Conservation (phyloP, 2,113 vertebrate genomes). For the Morone saxatilis region DNA sequence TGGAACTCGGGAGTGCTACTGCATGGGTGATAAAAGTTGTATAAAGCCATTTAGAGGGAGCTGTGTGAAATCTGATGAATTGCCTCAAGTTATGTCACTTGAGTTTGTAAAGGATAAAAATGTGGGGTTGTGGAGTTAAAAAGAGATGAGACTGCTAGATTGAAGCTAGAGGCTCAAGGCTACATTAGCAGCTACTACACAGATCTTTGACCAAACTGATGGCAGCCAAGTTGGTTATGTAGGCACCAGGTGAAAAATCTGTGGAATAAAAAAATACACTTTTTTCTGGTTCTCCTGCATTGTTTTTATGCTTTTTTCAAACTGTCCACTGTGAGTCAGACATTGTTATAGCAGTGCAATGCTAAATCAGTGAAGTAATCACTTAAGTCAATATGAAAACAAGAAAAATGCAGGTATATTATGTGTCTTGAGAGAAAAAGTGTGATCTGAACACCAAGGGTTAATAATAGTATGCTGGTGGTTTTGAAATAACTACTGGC, state of each 20-base stretch:
- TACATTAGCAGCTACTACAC: neutral
- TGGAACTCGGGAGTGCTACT: no score
- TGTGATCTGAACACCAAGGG: neutral
- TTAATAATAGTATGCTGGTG: neutral
- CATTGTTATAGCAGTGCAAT: neutral
- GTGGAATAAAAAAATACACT: no score
- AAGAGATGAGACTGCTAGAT: neutral
- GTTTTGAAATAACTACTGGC: neutral
- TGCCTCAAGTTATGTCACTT: no score
- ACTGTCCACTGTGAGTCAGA: no score
- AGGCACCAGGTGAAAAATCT: neutral
- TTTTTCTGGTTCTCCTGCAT: no score
- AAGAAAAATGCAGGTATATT: neutral
- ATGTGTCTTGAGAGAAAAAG: no score
- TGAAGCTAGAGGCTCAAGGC: neutral
- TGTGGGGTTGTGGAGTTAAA: no score
- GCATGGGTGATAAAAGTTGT: no score
- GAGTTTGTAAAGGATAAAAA: no score
- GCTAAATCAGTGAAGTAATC: neutral
- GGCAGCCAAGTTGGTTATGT: neutral
- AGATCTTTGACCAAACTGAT: neutral
- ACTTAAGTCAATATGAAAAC: neutral
- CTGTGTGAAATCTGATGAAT: no score
- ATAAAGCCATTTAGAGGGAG: no score
- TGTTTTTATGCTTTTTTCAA: no score